phyloP scores from a whole-genome alignment of 2,888 invertebrate species.

The Drosophila glabriapex region DNA sequence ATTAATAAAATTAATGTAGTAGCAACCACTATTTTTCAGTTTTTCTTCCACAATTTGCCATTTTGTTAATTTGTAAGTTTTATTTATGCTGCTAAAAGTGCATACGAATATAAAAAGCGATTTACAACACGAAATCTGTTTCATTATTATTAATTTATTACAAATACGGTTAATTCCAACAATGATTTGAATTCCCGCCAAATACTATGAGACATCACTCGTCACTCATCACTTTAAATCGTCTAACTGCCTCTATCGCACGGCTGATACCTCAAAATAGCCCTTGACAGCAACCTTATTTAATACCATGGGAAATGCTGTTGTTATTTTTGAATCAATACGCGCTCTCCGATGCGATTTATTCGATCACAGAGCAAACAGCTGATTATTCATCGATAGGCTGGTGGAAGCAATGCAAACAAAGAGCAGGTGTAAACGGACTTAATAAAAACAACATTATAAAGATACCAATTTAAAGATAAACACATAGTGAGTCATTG shows the following conservation, averaged over 20 bases:
- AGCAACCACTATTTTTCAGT: too few species aligned
- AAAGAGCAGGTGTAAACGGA: constrained; percentile 36
- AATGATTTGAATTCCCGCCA: neutral
- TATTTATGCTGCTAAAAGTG: too few species aligned
- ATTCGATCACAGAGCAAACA: constrained; percentile 42
- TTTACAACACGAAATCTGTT: neutral
- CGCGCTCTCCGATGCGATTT: neutral
- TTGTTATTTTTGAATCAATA: neutral
- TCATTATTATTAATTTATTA: neutral
- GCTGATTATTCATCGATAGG: constrained; percentile 53
- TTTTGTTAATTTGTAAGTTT: too few species aligned
- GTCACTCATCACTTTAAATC: neutral
- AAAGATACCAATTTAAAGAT: constrained; percentile 27
- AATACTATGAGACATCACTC: neutral
- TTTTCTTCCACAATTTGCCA: too few species aligned
- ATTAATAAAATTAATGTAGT: too few species aligned
- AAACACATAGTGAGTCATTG: constrained; percentile 37
- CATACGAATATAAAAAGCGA: neutral
- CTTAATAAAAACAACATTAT: constrained; percentile 35
- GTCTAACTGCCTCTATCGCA: neutral
- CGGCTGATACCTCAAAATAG: neutral
- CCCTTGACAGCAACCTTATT: neutral
- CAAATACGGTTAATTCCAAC: too few species aligned
- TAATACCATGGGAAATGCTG: neutral
- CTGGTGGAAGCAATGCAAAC: constrained; percentile 25